Evolutionary conservation across 2,113 vertebrate genomes (phyloP), one percentile per base, ranked within the genome.

Genomic region (Nettapus auritus): DNA sequence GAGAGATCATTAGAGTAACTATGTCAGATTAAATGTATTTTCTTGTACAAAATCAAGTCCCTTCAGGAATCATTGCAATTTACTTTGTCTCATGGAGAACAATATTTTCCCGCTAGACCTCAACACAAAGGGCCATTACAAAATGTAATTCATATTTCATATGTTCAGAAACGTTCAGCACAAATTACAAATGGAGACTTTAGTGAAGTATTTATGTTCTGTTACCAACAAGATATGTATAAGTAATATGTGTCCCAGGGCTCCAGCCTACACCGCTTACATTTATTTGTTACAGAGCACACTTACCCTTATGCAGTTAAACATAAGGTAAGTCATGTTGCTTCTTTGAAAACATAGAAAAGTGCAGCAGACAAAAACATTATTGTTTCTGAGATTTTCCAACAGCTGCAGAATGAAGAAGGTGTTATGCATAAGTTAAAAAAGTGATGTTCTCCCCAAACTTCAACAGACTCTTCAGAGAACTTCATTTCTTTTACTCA

Each of bases 101-200:
- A 98, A 92, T 97, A 94, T 97, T 97, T 96, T 98, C 98, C 98
- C 98, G 31, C 90, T 91, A 98, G 98, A 98, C 96, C 86, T 69
- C 86, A 93, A 97, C 97, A 98, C 95, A 98, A 98, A 99, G 98
- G 98, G 94, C 98, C 98, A 98, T 99, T 99, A 99, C 98, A 98
- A 98, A 99, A 97, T 91, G 86, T 96, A 97, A 99, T 99, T 98
- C 98, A 99, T 99, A 99, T 99, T 99, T 99, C 98, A 99, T 99
- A 98, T 96, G 98, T 97, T 98, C 97, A 86, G 98, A 98, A 98
- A 97, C 85, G 97, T 98, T 98, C 98, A 91, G 98, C 96, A 96
- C 98, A 97, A 97, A 97, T 98, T 98, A 99, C 98, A 98, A 99
- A 99, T 98, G 98, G 98, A 99, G 98, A 97, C 90, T 96, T 98